phyloP scores from a whole-genome alignment of 2,888 invertebrate species.

The Hemicrepidius hirtus region DNA sequence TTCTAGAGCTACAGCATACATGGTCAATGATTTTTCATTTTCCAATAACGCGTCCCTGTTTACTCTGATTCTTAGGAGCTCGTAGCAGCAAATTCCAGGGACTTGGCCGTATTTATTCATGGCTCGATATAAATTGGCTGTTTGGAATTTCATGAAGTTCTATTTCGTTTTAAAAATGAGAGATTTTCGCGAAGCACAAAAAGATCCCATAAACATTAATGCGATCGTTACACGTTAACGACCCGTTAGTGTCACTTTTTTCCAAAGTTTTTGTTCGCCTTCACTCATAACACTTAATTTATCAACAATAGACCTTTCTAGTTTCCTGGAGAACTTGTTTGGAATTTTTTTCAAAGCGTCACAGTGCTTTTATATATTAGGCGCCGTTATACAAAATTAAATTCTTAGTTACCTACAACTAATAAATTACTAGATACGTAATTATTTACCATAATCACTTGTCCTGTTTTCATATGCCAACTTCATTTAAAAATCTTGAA shows the following conservation, averaged over 20 bases:
- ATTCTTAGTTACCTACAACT: too few relatives aligned
- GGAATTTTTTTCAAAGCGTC: neutral
- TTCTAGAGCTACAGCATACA: conserved; percentile 11
- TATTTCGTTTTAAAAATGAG: conserved; percentile 42
- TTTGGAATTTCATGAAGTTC: conserved; percentile 53
- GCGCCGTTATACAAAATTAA: too few relatives aligned
- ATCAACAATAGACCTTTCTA: conserved; percentile 17
- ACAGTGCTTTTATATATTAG: too few relatives aligned
- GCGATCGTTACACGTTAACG: conserved; percentile 31
- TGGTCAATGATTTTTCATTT: conserved; percentile 34
- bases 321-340: neutral
- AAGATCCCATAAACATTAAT: conserved; percentile 40
- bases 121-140: conserved; percentile 53
- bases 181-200: conserved; percentile 32
- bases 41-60: conserved; percentile 28
- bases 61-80: conserved; percentile 21
- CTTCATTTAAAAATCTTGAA: conserved; percentile 15
- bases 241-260: conserved; percentile 30
- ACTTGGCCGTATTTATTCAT: conserved; percentile 52
- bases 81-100: conserved; percentile 29
- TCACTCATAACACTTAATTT: conserved; percentile 30
- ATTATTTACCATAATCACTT: too few relatives aligned
- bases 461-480: conserved; percentile 10
- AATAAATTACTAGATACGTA: too few relatives aligned
- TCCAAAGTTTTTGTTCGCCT: conserved; percentile 3